Evolutionary conservation across 35 echinoderm and acorn worm species (phyloP), one percentile per base, ranked within the genome.

Genomic region (Acanthaster planci): DNA sequence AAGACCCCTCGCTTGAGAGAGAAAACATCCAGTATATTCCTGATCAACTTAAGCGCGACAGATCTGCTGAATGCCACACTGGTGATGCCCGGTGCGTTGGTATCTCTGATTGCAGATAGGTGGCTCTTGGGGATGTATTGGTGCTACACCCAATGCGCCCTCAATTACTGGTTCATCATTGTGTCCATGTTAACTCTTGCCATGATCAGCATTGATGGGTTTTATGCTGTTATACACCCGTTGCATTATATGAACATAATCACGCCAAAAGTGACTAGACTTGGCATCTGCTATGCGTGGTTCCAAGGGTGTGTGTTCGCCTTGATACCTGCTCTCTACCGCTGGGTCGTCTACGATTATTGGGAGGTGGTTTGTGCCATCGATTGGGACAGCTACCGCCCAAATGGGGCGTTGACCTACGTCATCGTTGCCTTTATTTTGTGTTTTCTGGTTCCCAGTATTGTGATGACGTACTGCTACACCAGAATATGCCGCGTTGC

Each of bases 331-430:
- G 72, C 83, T 10, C 29, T 82, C 21, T 83, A 36, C 50, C 39
- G 60, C n/a, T 90, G 87, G 87, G 80, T 90, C n/a, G 80, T 84
- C n/a, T 90, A 83, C 52, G 87, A 90, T 22, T 83, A 90, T 19
- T 90, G 87, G 87, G 87, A 90, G 40, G 57, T 77, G 12, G 87
- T 90, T 2, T 90, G 87, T 38, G 87, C 87, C 22, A 84, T 90
- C 17, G 51, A 82, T 23, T 90, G 87, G 87, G 79, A 90, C 72
- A 50, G n/a, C 14, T 68, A 82, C 44, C 34, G 79, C 7, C 10
- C 59, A 38, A 36, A 72, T 36, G 78, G 78, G 2, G 87, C 54
- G 40, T 58, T 83, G 38, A 55, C 67, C 18, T 90, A 90, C 52
- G 87, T 90, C 31, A 68, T 84, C 2, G 42, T 53, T 34, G 87